Evolutionary conservation across 2,113 vertebrate genomes (phyloP).

Genomic region (Colossoma macropomum): DNA sequence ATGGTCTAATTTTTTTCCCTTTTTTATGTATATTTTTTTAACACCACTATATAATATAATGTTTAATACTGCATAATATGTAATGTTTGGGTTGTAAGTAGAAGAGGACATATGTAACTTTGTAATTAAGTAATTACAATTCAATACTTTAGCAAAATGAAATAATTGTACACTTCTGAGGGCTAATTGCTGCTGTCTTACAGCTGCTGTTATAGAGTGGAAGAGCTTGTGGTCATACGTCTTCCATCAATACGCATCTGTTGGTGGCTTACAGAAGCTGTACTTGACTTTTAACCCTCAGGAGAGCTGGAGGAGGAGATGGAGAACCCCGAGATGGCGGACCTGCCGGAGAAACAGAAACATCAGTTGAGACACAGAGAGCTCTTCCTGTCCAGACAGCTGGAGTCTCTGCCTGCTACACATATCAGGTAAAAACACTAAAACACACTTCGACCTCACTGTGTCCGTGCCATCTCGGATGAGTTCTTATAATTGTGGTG

Average conservation of each 20-base stretch:
- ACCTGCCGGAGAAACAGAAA: slow-evolving; percentile 93
- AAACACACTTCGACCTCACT: not conserved
- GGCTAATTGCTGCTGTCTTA: too few species aligned
- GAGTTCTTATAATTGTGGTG: not conserved
- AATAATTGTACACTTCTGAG: too few species aligned
- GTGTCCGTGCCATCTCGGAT: not conserved
- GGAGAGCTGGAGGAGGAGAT: slow-evolving; percentile 96
- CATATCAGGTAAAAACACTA: slow-evolving; percentile 86
- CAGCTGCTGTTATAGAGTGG: too few species aligned
- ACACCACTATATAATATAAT: not conserved
- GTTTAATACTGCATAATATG: too few species aligned
- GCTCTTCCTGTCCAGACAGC: slow-evolving; percentile 92
- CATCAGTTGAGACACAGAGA: slow-evolving; percentile 95
- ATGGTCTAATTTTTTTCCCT: not conserved
- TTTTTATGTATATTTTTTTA: too few species aligned
- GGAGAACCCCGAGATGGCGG: slow-evolving; percentile 93
- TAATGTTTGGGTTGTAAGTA: too few species aligned
- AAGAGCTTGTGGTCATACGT: not conserved
- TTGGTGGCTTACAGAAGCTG: slow-evolving; percentile 16
- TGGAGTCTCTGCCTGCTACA: slow-evolving; percentile 94
- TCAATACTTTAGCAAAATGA: too few species aligned
- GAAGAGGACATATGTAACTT: too few species aligned
- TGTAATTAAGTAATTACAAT: too few species aligned
- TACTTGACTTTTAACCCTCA: slow-evolving; percentile 64
- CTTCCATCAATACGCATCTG: not conserved